Evolutionary conservation across 2,797 vertebrate genomes (phyloP).

Genomic region (Sparidentex hasta): DNA sequence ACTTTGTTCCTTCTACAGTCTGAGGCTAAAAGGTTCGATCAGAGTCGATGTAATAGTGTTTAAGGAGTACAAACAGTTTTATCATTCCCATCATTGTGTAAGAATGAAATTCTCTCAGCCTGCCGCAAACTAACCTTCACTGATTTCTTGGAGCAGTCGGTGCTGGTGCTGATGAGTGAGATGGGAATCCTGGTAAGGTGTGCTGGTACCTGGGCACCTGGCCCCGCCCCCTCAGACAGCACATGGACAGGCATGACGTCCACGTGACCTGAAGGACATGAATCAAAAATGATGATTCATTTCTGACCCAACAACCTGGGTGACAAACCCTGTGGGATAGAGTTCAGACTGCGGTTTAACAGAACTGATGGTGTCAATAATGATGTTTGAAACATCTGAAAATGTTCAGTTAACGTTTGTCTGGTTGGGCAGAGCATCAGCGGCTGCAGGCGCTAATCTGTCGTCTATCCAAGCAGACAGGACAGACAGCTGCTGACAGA

Average conservation of each 20-base stretch:
- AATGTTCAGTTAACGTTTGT: neutral
- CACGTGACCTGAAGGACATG: conserved; percentile 27
- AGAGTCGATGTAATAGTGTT: no score
- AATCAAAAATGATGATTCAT: neutral
- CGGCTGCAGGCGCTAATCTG: conserved; percentile 12
- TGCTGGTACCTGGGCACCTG: conserved; percentile 44
- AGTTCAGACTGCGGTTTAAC: neutral
- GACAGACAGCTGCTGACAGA: conserved; percentile 35
- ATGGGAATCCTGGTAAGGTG: conserved; percentile 70
- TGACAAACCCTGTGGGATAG: neutral
- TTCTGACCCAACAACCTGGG: neutral
- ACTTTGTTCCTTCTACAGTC: neutral
- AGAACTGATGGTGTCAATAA: neutral
- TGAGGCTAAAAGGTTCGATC: no score
- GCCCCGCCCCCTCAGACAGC: conserved; percentile 46
- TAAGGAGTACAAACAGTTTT: no score
- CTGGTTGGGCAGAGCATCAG: neutral
- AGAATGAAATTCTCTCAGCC: neutral
- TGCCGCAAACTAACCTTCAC: conserved; percentile 70
- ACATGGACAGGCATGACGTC: conserved; percentile 70
- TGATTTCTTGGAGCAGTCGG: conserved; percentile 44
- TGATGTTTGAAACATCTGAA: neutral
- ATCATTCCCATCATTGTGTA: neutral
- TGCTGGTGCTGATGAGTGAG: conserved; percentile 45
- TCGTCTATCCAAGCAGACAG: neutral